These are phyloP conservation scores for Furnarius figulus DNA, from an alignment of 2,113 vertebrate species.

Conservation along the genomic window DNA sequence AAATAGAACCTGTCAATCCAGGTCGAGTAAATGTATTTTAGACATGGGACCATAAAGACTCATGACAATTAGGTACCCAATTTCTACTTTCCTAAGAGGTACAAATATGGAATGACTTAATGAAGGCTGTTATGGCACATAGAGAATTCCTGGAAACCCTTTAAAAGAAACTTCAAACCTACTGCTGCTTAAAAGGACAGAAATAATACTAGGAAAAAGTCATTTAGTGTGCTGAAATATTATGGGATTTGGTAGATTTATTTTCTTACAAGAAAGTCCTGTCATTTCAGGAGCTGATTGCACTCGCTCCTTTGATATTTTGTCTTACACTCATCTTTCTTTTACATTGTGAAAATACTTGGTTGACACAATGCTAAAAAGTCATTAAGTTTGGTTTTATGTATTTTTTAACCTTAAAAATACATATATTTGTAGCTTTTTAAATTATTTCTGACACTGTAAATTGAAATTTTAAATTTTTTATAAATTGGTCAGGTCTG, in stretches of 20 bases:
- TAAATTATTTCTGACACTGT: not conserved
- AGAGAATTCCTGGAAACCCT: not conserved
- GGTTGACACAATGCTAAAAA: accelerated
- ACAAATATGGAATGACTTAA: not conserved
- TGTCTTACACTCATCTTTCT: not conserved
- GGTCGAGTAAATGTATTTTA: accelerated
- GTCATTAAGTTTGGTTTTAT: accelerated
- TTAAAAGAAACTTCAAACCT: not conserved
- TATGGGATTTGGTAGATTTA: not conserved
- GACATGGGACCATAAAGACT: not conserved
- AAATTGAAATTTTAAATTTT: not conserved
- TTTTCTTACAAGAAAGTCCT: not conserved
- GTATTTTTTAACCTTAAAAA: not conserved
- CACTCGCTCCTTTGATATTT: not conserved
- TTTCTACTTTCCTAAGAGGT: not conserved
- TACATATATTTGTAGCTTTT: not conserved
- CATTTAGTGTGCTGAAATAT: not conserved
- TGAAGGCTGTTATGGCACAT: not conserved
- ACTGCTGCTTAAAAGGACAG: not conserved
- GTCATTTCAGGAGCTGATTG: not conserved
- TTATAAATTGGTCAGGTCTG: not conserved
- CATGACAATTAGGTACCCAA: not conserved
- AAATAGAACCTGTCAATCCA: not conserved
- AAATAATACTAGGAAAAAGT: not conserved
- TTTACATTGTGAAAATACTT: not conserved